Evolutionary conservation across 2,797 vertebrate species (phyloP).

Genomic region (Melanotaenia maccullochi): DNA sequence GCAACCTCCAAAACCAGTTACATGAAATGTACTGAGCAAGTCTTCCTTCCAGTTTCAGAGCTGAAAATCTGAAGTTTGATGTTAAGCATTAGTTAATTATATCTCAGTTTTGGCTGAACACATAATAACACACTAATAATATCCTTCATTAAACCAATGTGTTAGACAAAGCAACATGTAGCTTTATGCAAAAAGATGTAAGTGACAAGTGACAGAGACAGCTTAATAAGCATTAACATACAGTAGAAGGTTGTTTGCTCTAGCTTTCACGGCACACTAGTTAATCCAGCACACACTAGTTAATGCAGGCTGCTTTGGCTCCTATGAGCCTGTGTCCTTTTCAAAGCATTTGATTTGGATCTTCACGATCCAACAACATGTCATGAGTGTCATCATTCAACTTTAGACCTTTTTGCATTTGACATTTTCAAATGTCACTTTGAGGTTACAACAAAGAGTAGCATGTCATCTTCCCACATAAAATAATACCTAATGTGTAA

Average conservation of each 20-base stretch:
- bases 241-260: constrained; percentile 44
- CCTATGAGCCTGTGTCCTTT: constrained; percentile 20
- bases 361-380: neutral
- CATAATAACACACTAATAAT: no score
- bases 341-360: neutral
- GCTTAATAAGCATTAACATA: constrained; percentile 80
- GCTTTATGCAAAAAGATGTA: neutral
- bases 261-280: constrained; percentile 57
- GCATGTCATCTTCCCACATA: no score
- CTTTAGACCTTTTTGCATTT: no score
- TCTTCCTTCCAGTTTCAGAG: no score
- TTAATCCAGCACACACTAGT: constrained; percentile 65
- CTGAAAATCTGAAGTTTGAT: neutral
- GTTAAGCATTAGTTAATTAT: neutral
- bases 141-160: neutral
- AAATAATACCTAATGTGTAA: no score
- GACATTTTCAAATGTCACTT: no score
- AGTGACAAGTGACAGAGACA: constrained; percentile 26
- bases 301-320: constrained; percentile 22
- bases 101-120: neutral
- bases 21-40: neutral
- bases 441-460: no score
- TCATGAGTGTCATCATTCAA: no score
- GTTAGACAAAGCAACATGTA: neutral
- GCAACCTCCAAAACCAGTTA: constrained; percentile 10